Conservation (phyloP, 2,888 invertebrate species). For the Meganola albula region DNA sequence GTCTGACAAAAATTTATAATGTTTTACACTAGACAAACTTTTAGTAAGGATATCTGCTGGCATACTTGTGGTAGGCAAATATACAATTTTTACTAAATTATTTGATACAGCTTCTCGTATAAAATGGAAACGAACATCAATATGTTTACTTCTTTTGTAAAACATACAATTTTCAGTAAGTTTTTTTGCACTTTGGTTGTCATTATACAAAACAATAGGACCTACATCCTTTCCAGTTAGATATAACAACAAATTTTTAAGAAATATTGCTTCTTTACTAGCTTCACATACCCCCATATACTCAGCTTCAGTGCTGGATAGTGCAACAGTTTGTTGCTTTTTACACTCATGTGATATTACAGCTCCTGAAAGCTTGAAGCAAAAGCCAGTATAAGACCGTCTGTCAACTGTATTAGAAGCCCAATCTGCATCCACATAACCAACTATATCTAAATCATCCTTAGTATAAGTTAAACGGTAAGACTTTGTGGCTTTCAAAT, state of each 20-base stretch:
- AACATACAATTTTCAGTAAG: constrained; percentile 11
- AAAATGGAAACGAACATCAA: constrained; percentile 20
- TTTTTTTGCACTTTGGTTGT: constrained; percentile 18
- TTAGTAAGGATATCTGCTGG: constrained; percentile 7
- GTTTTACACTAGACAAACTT: constrained; percentile 4
- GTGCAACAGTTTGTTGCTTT: constrained; percentile 8
- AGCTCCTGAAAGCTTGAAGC: too few relatives aligned
- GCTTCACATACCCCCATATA: constrained; percentile 12
- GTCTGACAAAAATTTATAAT: constrained; percentile 8
- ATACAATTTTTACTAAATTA: constrained; percentile 8
- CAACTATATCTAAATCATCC: too few relatives aligned
- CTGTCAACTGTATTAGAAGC: too few relatives aligned
- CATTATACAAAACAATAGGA: constrained; percentile 11
- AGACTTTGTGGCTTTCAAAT: too few relatives aligned
- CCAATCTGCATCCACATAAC: too few relatives aligned
- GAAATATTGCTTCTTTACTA: constrained; percentile 19
- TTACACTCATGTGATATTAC: background rate
- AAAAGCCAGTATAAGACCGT: too few relatives aligned
- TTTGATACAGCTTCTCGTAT: constrained; percentile 5
- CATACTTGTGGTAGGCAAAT: constrained; percentile 8
- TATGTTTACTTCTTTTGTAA: constrained; percentile 20
- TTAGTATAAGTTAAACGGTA: too few relatives aligned
- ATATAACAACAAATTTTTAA: constrained; percentile 15
- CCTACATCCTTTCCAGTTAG: constrained; percentile 5
- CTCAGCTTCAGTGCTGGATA: constrained; percentile 10